Evolutionary conservation across 2,888 invertebrate species (phyloP).

Genomic region (Creontiades dilutus): DNA sequence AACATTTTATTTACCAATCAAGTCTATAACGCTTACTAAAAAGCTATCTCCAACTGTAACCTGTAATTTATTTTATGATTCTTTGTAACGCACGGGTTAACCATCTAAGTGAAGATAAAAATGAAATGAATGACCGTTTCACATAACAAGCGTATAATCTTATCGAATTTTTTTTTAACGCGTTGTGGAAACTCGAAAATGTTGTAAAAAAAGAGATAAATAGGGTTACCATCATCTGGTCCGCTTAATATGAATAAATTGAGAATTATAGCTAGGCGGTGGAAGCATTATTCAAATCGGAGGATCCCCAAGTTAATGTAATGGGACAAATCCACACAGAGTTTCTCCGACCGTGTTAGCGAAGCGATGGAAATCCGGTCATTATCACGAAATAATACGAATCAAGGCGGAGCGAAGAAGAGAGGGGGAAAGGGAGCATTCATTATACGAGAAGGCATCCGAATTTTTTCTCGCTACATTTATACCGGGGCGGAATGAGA

Average conservation of each 20-base stretch:
- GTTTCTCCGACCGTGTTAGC: background rate
- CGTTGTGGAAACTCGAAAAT: background rate
- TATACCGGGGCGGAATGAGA: background rate
- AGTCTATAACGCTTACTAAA: too few relatives aligned
- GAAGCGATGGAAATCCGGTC: constrained; percentile 22
- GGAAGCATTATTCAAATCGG: constrained; percentile 6
- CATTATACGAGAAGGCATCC: background rate
- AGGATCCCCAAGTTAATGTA: constrained; percentile 1
- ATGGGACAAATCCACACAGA: constrained; percentile 19
- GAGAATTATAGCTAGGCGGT: background rate
- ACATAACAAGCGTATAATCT: too few relatives aligned
- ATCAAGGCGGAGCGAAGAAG: background rate
- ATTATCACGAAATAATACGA: constrained; percentile 36
- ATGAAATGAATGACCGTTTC: too few relatives aligned
- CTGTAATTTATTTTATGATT: too few relatives aligned
- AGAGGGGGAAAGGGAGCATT: background rate
- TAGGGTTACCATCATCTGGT: background rate
- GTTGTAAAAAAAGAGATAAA: background rate
- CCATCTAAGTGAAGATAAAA: too few relatives aligned
- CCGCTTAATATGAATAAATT: background rate
- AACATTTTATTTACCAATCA: too few relatives aligned
- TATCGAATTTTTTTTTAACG: background rate
- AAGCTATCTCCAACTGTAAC: too few relatives aligned
- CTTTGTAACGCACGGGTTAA: too few relatives aligned
- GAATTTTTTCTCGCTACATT: constrained; percentile 15